A percentile compares a stretch with the other conserved stretches of the same genome.
Conservation (phyloP, 2,113 vertebrate genomes). For the Calcarius ornatus region DNA sequence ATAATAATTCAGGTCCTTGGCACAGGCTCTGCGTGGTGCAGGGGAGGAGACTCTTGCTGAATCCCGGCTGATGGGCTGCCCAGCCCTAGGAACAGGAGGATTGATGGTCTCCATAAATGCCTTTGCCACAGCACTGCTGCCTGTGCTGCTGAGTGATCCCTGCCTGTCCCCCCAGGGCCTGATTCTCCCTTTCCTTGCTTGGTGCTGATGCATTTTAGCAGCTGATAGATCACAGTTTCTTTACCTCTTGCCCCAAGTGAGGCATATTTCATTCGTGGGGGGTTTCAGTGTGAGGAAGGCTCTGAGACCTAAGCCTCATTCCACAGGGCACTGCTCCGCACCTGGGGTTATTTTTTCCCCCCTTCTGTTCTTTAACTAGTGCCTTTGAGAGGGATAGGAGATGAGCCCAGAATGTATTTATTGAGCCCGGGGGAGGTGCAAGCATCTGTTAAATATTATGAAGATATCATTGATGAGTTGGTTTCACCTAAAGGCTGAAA, state of each 20-base stretch:
- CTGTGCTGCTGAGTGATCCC: neutral
- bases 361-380: constrained; percentile 15
- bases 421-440: neutral
- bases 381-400: constrained; percentile 14
- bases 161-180: neutral
- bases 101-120: neutral
- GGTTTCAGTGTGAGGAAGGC: constrained; percentile 18
- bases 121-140: neutral
- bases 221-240: constrained; percentile 29
- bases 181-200: neutral
- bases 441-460: constrained; percentile 35
- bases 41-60: neutral
- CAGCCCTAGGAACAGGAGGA: neutral
- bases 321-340: neutral
- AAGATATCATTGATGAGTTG: neutral
- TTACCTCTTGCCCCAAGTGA: neutral
- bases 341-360: neutral
- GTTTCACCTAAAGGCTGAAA: constrained; percentile 15
- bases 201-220: constrained; percentile 37
- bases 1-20: constrained; percentile 34
- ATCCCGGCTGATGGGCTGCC: neutral
- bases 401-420: constrained; percentile 24
- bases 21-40: neutral
- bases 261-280: neutral
- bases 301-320: neutral